A percentile compares a stretch with the other conserved stretches of the same genome.
These are phyloP conservation scores for Pemphredon lugubris DNA, from an alignment of 2,888 invertebrate species.

Conservation along the genomic window DNA sequence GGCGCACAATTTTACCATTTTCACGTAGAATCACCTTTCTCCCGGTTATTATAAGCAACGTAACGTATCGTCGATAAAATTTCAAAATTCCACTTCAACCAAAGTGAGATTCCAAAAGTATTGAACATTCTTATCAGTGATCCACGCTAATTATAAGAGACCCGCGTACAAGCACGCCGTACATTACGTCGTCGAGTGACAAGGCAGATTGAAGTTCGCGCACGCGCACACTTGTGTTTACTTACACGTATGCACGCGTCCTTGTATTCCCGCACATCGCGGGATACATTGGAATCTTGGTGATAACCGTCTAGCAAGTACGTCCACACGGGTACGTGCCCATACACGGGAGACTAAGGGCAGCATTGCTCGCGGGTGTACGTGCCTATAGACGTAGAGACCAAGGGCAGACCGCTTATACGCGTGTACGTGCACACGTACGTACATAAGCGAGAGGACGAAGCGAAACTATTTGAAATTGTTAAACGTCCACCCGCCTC, in stretches of 20 bases:
- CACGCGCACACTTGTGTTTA: constrained; percentile 23
- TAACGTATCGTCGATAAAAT: too few species aligned
- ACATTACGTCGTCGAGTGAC: constrained; percentile 19
- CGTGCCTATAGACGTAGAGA: too few species aligned
- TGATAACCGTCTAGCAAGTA: constrained; percentile 35
- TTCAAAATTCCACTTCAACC: too few species aligned
- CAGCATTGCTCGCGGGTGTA: too few species aligned
- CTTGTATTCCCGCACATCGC: neutral
- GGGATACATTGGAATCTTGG: constrained; percentile 33
- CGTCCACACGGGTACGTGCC: constrained; percentile 25
- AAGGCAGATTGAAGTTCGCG: constrained; percentile 22
- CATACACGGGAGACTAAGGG: constrained; percentile 8
- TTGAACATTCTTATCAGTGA: too few species aligned
- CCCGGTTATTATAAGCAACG: too few species aligned
- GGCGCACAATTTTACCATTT: too few species aligned
- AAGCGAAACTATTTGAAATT: constrained; percentile 36
- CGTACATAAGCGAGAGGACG: neutral
- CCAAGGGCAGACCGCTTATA: too few species aligned
- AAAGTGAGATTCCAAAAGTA: too few species aligned
- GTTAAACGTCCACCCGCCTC: constrained; percentile 2
- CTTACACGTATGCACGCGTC: neutral
- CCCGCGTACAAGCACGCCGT: neutral
- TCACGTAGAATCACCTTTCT: too few species aligned
- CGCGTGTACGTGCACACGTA: too few species aligned
- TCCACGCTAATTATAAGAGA: neutral